These are phyloP conservation scores for Heterotis niloticus DNA, from an alignment of 2,113 vertebrate species.

Conservation along the genomic window DNA sequence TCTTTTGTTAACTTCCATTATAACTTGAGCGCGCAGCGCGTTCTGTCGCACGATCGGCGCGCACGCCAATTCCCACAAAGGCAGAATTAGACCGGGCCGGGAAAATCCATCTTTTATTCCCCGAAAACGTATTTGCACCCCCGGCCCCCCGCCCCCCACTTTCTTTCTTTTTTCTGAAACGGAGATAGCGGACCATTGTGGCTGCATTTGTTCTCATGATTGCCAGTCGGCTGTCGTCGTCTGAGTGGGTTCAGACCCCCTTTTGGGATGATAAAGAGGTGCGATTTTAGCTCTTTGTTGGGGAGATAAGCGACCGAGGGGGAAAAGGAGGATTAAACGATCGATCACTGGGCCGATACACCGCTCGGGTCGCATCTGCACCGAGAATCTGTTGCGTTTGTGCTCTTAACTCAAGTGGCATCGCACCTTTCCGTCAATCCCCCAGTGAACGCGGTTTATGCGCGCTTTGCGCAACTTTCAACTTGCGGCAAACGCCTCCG, in stretches of 20 bases:
- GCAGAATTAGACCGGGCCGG: constrained; percentile 63
- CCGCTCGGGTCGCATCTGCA: constrained; percentile 43
- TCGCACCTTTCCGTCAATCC: constrained; percentile 63
- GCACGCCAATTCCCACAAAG: constrained; percentile 79
- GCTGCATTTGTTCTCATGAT: constrained; percentile 71
- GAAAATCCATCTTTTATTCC: constrained; percentile 58
- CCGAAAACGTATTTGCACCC: constrained; percentile 66
- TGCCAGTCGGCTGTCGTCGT: constrained; percentile 65
- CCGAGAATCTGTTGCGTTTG: constrained; percentile 40
- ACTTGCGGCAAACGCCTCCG: constrained; percentile 7
- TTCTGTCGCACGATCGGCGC: constrained; percentile 74
- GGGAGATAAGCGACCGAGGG: constrained; percentile 45
- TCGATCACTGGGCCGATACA: constrained; percentile 47
- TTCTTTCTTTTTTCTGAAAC: constrained; percentile 50
- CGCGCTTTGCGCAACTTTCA: constrained; percentile 54
- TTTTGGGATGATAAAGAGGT: constrained; percentile 73
- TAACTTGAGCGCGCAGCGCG: constrained; percentile 26
- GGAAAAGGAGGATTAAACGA: constrained; percentile 32
- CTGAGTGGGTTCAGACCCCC: constrained; percentile 57
- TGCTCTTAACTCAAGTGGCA: constrained; percentile 69
- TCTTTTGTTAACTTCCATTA: constrained; percentile 38
- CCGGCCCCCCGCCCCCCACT: constrained; percentile 10
- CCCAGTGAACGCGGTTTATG: constrained; percentile 49
- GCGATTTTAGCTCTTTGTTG: constrained; percentile 61
- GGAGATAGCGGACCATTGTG: constrained; percentile 61